phyloP scores from a whole-genome alignment of 2,797 vertebrate species.

The Parauchenoglanis punctatus region DNA sequence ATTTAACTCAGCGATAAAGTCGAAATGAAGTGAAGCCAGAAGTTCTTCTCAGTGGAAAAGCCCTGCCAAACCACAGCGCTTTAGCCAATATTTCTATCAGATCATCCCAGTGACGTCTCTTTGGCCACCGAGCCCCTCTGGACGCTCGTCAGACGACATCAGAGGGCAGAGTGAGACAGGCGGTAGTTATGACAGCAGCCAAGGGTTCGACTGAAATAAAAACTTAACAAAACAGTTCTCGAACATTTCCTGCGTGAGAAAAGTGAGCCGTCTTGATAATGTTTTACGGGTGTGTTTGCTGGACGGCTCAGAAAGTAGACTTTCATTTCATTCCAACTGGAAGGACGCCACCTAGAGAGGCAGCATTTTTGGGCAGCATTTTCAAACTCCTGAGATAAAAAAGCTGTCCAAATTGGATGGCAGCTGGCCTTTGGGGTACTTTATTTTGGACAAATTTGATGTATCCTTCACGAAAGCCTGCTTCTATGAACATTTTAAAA shows the following conservation, averaged over 20 bases:
- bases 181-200: slow-evolving; percentile 29
- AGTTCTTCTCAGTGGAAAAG: slow-evolving; percentile 6
- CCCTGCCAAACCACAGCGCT: slow-evolving; percentile 12
- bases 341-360: background rate
- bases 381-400: slow-evolving; percentile 3
- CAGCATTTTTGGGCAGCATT: background rate
- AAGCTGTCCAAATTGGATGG: background rate
- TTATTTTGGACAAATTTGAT: slow-evolving; percentile 1
- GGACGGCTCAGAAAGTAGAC: background rate
- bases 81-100: slow-evolving; percentile 4
- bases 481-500: background rate
- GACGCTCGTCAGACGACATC: slow-evolving; percentile 41
- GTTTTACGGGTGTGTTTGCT: background rate
- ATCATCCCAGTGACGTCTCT: slow-evolving; percentile 25
- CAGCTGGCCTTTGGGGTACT: background rate
- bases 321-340: background rate
- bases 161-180: slow-evolving; percentile 19
- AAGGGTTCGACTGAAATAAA: background rate
- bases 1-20: slow-evolving; percentile 4
- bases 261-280: background rate
- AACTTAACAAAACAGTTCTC: background rate
- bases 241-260: background rate
- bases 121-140: slow-evolving; percentile 13
- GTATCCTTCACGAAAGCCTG: background rate
- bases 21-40: background rate